Base-by-base conservation (phyloP, 2,113 vertebrate genomes). In the Rattus norvegicus region DNA sequence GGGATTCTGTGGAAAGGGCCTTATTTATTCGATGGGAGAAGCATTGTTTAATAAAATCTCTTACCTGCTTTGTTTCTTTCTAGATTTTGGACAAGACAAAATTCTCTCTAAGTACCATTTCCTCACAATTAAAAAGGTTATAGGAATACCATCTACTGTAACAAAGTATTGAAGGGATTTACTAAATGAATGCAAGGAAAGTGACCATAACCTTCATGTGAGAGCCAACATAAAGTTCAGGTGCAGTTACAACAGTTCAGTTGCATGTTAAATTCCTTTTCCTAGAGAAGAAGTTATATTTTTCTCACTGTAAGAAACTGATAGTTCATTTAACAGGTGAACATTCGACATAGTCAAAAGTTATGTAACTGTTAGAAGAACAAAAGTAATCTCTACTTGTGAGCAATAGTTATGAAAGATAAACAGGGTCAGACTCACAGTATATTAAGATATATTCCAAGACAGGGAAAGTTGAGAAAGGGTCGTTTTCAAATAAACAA, bases 251-350 rank as follows among this genome's bases (percentile, higher is more conserved):
- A 75, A 83, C 63, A 85, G 24, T 16, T 92, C 24, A 17, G 88
- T 90, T 90, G 36, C 28, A 67, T 59, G 33, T 30, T 85, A 67
- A 72, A 83, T 83, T 77, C 70, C 28, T 93, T 90, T 90, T 86
- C 69, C 43, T 59, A 91, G 24, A 69, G 22, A 20, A 59, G 5
- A 2, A 13, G 47, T 33, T 67, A 13, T 30, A 52, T n/a, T 54
- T 80, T 17, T 86, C 81, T 69, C 28, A 13, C 79, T 77, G 20
- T 47, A 86, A 83, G 54, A 54, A 16, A 19, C 61, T 80, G 4
- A 13, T 19, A 49, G 73, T 36, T 2, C 52, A 61, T 75, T 70
- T 69, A 76, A 19, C 47, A 90, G 33, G 13, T 59, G 2, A 30
- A 72, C 22, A 92, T 10, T 24, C 72, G 43, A 6, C 59, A 2